Evolutionary conservation across 2,113 vertebrate species (phyloP).

Genomic region (human): DNA sequence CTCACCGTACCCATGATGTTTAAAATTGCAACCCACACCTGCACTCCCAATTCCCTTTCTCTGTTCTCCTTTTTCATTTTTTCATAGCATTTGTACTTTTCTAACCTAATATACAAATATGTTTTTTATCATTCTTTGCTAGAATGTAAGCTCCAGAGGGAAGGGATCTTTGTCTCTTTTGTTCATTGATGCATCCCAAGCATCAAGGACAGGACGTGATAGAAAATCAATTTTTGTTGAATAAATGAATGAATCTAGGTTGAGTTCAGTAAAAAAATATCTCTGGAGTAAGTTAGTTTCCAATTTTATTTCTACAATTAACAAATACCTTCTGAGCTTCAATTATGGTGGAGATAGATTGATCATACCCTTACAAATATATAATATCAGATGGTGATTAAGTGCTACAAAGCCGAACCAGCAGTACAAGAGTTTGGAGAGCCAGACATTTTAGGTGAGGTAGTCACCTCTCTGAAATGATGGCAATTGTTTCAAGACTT

Average conservation of each 20-base stretch:
- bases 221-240: not conserved
- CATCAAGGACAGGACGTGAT: not conserved
- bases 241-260: not conserved
- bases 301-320: not conserved
- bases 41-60: not conserved
- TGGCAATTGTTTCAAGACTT: not conserved
- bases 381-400: not conserved
- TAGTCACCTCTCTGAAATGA: not conserved
- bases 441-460: not conserved
- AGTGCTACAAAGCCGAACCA: not conserved
- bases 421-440: not conserved
- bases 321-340: not conserved
- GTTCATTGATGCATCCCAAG: not conserved
- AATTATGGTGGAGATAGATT: not conserved
- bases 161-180: not conserved
- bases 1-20: not conserved
- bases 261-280: not conserved
- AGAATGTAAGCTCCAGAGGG: not conserved
- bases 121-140: not conserved
- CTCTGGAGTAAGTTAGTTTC: not conserved
- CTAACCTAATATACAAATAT: not conserved
- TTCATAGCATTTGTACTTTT: constrained; percentile 25
- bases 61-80: not conserved
- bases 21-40: not conserved
- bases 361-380: not conserved